Base-by-base conservation (phyloP, 2,113 vertebrate genomes). In the Corythoichthys haematopterus region DNA sequence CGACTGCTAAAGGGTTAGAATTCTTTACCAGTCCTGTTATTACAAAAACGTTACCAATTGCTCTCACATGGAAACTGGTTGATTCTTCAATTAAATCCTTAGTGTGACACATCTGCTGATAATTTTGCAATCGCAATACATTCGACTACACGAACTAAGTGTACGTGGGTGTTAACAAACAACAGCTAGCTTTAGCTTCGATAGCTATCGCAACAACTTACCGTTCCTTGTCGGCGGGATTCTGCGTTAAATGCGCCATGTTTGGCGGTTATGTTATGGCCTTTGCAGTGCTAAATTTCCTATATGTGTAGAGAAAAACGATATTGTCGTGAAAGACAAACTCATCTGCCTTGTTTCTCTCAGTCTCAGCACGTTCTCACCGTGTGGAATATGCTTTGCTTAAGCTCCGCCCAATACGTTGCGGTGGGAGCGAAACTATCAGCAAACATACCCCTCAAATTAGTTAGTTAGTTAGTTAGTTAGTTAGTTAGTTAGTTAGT, bases 171-270 rank as follows among this genome's bases (percentile, higher is more conserved):
- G 1, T 13, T 16, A 20, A 4, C 12, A 9, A 20, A 11, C 12
- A 9, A 20, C 20, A 58, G 46, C 48, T 1, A 70, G 70, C 74
- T 46, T 53, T 64, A 78, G 62, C 65, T 38, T 37, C 1, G 40
- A 4, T 60, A 72, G 64, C 46, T 7, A 1, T 0, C 6, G 6
- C 1, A 4, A 0, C 9, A 10, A 53, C 85, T 68, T 43, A 91
- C 91, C 91, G 81, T 60, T 91, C 88, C 71, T 90, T 89, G 3
- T 87, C 89, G 0, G 89, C 86, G 2, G 86, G 89, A 60, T 89
- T 90, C 20, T 74, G 56, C 2, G 80, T 88, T 7, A 89, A 72
- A 64, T 90, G 77, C 33, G 89, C 86, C 89, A 90, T 90, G 0
- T 0, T 6, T 1, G 33, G 2, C 20, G 0, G 13, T 15, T 12